Percentiles rank a stretch among this genome's conserved stretches.
These are phyloP conservation scores for Strix uralensis DNA, from an alignment of 2,113 vertebrate species.

Conservation along the genomic window DNA sequence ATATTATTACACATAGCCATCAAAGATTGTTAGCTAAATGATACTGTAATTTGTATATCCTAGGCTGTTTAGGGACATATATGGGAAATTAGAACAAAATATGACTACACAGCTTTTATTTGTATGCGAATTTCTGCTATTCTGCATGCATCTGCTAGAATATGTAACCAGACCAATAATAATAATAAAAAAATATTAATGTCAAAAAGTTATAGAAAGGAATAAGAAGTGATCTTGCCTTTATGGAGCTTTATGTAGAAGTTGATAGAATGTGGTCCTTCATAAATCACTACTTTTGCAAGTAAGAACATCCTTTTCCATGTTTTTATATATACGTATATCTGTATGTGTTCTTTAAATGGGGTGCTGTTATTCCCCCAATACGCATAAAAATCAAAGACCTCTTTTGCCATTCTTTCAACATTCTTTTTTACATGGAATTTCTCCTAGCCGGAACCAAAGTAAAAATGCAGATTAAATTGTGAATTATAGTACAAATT, in stretches of 20 bases:
- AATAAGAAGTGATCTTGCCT: background rate
- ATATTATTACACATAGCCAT: background rate
- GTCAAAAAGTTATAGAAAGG: background rate
- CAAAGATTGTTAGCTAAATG: constrained; percentile 31
- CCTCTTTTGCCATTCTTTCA: background rate
- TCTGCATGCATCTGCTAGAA: background rate
- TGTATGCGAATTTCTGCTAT: background rate
- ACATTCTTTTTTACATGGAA: background rate
- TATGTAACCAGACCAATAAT: background rate
- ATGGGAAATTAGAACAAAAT: constrained; percentile 16
- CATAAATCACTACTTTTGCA: background rate
- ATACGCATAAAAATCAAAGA: background rate
- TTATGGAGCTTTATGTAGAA: background rate
- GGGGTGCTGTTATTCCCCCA: background rate
- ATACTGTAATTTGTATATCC: constrained; percentile 23
- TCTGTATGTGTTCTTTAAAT: background rate
- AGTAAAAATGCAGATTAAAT: background rate
- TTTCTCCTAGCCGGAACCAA: background rate
- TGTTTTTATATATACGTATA: background rate
- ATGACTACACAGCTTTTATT: background rate
- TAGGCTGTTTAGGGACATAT: background rate
- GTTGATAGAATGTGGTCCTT: background rate
- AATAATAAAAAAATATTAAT: background rate
- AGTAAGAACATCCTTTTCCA: background rate
- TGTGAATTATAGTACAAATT: background rate